These are phyloP conservation scores for Entomobrya multifasciata DNA, from an alignment of 2,888 invertebrate species.

Conservation along the genomic window DNA sequence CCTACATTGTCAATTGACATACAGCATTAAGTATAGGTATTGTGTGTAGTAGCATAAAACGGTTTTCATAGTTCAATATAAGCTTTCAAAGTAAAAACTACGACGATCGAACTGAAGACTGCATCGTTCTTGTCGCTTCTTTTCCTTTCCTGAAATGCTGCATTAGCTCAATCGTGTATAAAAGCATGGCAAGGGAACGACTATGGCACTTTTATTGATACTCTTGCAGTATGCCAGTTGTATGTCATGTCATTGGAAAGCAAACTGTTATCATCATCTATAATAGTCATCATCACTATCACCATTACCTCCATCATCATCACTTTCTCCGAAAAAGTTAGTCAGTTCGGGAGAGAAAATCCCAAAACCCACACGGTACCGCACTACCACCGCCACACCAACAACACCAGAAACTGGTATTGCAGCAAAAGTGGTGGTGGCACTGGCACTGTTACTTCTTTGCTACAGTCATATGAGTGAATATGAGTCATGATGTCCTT, in stretches of 20 bases:
- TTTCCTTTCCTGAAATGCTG: neutral
- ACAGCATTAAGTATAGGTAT: neutral
- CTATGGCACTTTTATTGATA: too few species aligned
- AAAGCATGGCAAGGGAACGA: neutral
- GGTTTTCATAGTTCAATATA: too few species aligned
- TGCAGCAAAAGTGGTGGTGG: neutral
- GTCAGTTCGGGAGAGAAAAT: neutral
- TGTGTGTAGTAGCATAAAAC: neutral
- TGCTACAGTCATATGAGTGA: neutral
- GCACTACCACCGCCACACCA: neutral
- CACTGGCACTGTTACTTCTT: neutral
- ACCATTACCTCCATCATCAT: slow-evolving; percentile 30
- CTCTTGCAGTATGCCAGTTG: too few species aligned
- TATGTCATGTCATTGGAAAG: neutral
- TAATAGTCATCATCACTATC: slow-evolving; percentile 4
- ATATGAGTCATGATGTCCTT: slow-evolving; percentile 14
- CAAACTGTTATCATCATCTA: neutral
- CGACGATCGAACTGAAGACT: neutral
- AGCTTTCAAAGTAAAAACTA: too few species aligned
- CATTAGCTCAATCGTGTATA: neutral
- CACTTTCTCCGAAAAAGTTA: neutral
- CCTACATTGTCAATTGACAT: neutral
- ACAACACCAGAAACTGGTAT: neutral
- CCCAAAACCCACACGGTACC: neutral
- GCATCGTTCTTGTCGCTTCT: neutral